Evolutionary conservation across 2,797 vertebrate species (phyloP).

Genomic region (Etheostoma perlongum): DNA sequence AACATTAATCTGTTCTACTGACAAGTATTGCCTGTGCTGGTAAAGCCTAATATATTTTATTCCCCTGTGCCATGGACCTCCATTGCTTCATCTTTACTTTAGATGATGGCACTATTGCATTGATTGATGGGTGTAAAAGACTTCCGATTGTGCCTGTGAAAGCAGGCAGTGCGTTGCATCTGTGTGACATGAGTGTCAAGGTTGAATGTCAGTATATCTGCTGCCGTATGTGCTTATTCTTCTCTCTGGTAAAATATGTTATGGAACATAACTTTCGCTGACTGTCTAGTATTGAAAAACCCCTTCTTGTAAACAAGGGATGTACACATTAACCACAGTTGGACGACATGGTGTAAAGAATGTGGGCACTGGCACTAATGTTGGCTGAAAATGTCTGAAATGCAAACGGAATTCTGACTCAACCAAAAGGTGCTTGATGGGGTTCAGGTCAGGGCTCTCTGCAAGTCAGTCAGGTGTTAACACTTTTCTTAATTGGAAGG

Average conservation of each 20-base stretch:
- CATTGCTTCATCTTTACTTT: constrained; percentile 9
- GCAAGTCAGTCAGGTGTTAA: background rate
- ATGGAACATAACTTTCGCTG: constrained; percentile 10
- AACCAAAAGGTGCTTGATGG: background rate
- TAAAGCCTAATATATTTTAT: background rate
- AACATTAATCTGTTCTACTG: background rate
- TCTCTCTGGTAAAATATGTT: constrained; percentile 14
- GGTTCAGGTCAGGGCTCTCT: background rate
- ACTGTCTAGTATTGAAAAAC: constrained; percentile 13
- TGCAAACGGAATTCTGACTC: background rate
- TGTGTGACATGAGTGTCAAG: constrained; percentile 51
- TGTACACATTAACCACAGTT: too few relatives aligned
- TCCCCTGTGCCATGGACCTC: background rate
- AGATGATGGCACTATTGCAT: background rate
- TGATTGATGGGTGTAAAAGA: constrained; percentile 40
- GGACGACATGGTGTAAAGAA: background rate
- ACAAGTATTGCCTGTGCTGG: background rate
- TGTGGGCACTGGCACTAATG: background rate
- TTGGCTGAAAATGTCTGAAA: background rate
- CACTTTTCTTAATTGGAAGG: constrained; percentile 2
- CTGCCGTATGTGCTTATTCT: constrained; percentile 34
- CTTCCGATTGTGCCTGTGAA: constrained; percentile 1
- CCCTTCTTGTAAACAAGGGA: background rate
- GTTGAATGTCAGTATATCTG: constrained; percentile 58
- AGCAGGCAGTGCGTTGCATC: constrained; percentile 48